Base-by-base conservation (phyloP, 35 echinoderm and acorn worm species). In the Stichopus chloronotus region DNA sequence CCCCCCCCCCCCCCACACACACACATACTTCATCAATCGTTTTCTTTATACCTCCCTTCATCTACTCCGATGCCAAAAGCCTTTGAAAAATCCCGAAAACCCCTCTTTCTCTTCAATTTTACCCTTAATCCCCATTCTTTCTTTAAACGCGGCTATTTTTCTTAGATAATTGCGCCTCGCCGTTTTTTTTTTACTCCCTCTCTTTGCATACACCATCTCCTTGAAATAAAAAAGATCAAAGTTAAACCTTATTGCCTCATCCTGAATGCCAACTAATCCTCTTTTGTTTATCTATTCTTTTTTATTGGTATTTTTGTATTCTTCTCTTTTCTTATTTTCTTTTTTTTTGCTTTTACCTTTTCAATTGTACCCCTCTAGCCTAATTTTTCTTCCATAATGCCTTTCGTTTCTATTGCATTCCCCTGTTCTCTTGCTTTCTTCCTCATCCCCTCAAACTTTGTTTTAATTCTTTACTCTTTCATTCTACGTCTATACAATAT, bases 71-170 rank as follows among this genome's bases (percentile, higher is more conserved):
- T 65, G 11, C 11, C 61, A 65, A 65, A 65, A 14, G 61, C 69
- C 69, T 74, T 74, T 74, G 69, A 74, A 85, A 85, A 58, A 21
- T 85, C 82, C 81, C 82, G 82, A 16, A 85, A 85, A 53, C 17
- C 57, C 6, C 82, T 78, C 52, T 56, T 9, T 58, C 23, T 85
- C 69, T 74, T 74, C 69, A 74, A 74, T 74, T 74, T 74, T 19
- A 74, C 69, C 69, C 69, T 23, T 85, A 85, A 85, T 85, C 82
- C 82, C 13, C 69, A 20, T 74, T 74, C 69, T n/a, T 74, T 74
- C 61, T 65, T 65, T 14, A 85, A 85, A 85, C 58, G 57, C 82
- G 82, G 82, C 82, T 85, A 85, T 85, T 85, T 85, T 85, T 85
- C 82, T 85, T 85, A 55, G 82, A 85, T 85, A 85, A 85, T 85